A percentile compares a stretch with the other conserved stretches of the same genome.
Evolutionary conservation across 2,797 vertebrate genomes (phyloP).

Genomic region (Bryconaethiops microstoma): DNA sequence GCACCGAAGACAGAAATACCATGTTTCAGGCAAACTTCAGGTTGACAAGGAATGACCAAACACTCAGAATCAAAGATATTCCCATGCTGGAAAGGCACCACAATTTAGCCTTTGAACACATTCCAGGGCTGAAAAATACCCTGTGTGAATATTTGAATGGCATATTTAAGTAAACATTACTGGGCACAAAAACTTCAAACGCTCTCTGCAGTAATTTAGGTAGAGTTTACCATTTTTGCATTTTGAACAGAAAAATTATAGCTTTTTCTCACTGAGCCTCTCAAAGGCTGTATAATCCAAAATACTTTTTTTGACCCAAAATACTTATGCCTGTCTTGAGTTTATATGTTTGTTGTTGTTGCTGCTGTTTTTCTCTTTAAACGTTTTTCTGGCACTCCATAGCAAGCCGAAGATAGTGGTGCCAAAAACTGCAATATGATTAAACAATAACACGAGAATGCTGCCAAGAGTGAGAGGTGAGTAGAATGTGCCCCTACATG

Average conservation of each 20-base stretch:
- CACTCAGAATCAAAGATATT: conserved; percentile 33
- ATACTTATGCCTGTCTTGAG: not conserved
- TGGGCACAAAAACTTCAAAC: not conserved
- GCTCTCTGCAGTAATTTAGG: not conserved
- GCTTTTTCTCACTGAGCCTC: not conserved
- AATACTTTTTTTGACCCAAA: not conserved
- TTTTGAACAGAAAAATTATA: not conserved
- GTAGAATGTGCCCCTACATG: conserved; percentile 22
- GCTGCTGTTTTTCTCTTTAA: conserved; percentile 33
- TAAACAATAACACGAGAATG: conserved; percentile 28
- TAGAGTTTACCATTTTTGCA: conserved; percentile 3
- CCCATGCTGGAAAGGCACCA: not conserved
- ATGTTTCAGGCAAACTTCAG: conserved; percentile 39
- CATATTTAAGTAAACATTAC: conserved; percentile 9
- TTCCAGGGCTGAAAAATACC: conserved; percentile 14
- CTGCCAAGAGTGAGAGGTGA: conserved; percentile 14
- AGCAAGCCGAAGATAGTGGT: not conserved
- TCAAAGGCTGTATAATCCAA: not conserved
- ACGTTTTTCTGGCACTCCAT: conserved; percentile 7
- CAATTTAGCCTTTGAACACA: conserved; percentile 15
- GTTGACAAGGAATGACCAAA: conserved; percentile 34
- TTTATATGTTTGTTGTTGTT: conserved; percentile 18
- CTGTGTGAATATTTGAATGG: conserved; percentile 11
- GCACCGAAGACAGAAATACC: conserved; percentile 72
- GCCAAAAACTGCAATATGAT: conserved; percentile 25